Evolutionary conservation across 1,140 invertebrate genomes (phyloP).

Genomic region (Calephelis virginiensis): DNA sequence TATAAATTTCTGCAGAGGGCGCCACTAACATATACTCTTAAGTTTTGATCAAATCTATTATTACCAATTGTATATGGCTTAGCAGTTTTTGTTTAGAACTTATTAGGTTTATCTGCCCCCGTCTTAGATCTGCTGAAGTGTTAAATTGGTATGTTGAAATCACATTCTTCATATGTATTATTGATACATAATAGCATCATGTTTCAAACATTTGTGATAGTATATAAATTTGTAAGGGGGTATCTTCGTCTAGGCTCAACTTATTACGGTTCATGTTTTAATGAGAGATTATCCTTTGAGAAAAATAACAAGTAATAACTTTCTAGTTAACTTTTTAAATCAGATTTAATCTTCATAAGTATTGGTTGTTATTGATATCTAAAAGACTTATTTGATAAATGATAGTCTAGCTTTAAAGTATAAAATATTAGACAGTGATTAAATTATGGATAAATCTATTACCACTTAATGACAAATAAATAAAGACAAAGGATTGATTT

Average conservation of each 20-base stretch:
- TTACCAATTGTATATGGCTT: not conserved
- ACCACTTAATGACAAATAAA: too few species aligned
- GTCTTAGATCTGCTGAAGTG: constrained; percentile 4
- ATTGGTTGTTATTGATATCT: too few species aligned
- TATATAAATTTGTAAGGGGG: not conserved
- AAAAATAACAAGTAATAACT: too few species aligned
- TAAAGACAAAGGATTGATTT: too few species aligned
- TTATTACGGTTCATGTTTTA: not conserved
- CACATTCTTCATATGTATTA: constrained; percentile 9
- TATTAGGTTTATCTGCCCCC: not conserved
- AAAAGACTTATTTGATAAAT: too few species aligned
- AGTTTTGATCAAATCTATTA: constrained; percentile 1
- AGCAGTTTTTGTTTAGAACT: constrained; percentile 3
- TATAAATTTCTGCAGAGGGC: not conserved
- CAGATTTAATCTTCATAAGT: too few species aligned
- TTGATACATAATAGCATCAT: not conserved
- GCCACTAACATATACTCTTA: not conserved
- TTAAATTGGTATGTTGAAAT: constrained; percentile 4
- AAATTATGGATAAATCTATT: too few species aligned
- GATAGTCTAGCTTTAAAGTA: too few species aligned
- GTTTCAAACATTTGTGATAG: constrained; percentile 6
- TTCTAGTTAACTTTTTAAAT: too few species aligned
- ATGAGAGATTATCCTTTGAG: not conserved
- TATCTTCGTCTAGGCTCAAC: not conserved
- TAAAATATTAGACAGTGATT: too few species aligned